Percentiles rank a stretch among this genome's conserved stretches.
Evolutionary conservation across 2,888 invertebrate species (phyloP).

Genomic region (Archips xylosteana): DNA sequence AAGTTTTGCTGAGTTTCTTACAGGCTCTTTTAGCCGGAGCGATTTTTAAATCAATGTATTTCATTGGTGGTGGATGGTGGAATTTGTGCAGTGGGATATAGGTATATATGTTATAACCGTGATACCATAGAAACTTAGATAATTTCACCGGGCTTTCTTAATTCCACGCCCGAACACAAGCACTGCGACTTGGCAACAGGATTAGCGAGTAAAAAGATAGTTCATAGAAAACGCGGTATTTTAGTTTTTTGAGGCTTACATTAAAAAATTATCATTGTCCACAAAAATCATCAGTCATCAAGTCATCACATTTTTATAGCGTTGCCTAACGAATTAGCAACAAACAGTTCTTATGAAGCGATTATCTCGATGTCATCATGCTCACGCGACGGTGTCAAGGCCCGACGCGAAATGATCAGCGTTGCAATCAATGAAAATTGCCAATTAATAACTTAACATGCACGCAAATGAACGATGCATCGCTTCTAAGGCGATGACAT

Average conservation of each 20-base stretch:
- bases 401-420: conserved; percentile 40
- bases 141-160: too few relatives aligned
- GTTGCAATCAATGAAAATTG: conserved; percentile 66
- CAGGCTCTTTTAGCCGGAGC: not conserved
- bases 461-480: conserved; percentile 43
- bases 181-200: too few relatives aligned
- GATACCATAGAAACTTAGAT: too few relatives aligned
- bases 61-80: not conserved
- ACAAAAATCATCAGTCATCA: not conserved
- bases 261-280: not conserved
- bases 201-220: too few relatives aligned
- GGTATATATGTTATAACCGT: too few relatives aligned
- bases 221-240: too few relatives aligned
- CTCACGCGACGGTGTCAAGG: conserved; percentile 47
- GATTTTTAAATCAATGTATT: not conserved
- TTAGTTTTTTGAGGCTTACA: too few relatives aligned
- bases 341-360: conserved; percentile 28
- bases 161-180: too few relatives aligned
- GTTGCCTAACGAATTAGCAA: conserved; percentile 18
- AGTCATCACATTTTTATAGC: not conserved
- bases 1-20: not conserved
- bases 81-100: not conserved
- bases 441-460: conserved; percentile 61
- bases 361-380: conserved; percentile 44
- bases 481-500: conserved; percentile 11